These are phyloP conservation scores for Tinamus guttatus DNA, from an alignment of 2,113 vertebrate genomes.

Conservation along the genomic window DNA sequence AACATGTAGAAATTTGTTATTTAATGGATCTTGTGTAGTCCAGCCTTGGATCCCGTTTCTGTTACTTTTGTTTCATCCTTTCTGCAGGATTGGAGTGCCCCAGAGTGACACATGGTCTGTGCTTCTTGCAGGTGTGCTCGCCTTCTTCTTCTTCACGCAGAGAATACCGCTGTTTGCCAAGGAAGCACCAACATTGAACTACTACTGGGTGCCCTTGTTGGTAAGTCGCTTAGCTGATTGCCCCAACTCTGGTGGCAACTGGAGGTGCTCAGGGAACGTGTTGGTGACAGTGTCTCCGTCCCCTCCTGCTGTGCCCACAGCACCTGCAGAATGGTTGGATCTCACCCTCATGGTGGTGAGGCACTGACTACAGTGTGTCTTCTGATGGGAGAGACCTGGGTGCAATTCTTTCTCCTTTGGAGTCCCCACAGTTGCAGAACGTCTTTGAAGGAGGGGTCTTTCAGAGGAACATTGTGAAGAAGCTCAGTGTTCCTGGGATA, in stretches of 20 bases:
- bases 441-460: not conserved
- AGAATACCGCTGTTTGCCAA: conserved; percentile 83
- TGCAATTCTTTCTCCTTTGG: not conserved
- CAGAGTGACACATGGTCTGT: not conserved
- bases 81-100: not conserved
- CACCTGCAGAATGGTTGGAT: not conserved
- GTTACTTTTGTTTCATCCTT: not conserved
- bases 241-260: not conserved
- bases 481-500: not conserved
- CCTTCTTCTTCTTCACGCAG: conserved; percentile 92
- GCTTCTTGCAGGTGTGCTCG: conserved; percentile 85
- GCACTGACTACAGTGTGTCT: not conserved
- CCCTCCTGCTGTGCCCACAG: too few species aligned
- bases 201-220: conserved; percentile 94
- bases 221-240: conserved; percentile 77
- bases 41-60: not conserved
- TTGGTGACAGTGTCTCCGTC: not conserved
- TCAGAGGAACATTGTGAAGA: not conserved
- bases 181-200: conserved; percentile 88
- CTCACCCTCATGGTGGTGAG: not conserved
- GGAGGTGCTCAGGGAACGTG: not conserved
- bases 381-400: not conserved
- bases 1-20: not conserved
- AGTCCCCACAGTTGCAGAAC: not conserved
- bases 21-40: not conserved